These are phyloP conservation scores for Harpagifer antarcticus DNA, from an alignment of 2,797 vertebrate genomes.

Conservation along the genomic window DNA sequence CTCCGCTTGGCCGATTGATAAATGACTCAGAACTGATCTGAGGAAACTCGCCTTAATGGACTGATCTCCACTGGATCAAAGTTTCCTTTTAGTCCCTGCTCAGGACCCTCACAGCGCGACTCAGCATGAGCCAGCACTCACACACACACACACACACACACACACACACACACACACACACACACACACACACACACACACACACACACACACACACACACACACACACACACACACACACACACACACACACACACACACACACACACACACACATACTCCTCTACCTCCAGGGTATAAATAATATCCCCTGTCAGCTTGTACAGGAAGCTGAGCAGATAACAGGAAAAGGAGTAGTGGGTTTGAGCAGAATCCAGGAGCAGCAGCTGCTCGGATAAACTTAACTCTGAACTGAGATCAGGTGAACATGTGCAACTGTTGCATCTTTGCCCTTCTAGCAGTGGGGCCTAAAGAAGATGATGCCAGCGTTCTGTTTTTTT, in stretches of 20 bases:
- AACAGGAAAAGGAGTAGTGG: background rate
- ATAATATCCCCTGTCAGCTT: constrained; percentile 27
- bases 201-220: too few relatives aligned
- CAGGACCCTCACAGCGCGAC: constrained; percentile 35
- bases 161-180: too few relatives aligned
- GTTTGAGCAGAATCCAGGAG: constrained; percentile 14
- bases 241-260: too few relatives aligned
- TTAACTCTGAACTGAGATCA: background rate
- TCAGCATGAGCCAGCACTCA: constrained; percentile 18
- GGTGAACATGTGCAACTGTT: background rate
- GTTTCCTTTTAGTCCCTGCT: constrained; percentile 60
- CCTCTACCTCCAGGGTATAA: constrained; percentile 17
- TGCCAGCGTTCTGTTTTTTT: background rate
- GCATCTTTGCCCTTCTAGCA: background rate
- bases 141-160: too few relatives aligned
- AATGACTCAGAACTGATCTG: constrained; percentile 68
- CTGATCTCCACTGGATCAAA: constrained; percentile 61
- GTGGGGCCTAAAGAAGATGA: background rate
- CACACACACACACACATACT: too few relatives aligned
- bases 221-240: too few relatives aligned
- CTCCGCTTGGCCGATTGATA: constrained; percentile 56
- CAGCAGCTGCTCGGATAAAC: background rate
- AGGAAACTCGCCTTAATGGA: constrained; percentile 74
- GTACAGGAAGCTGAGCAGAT: constrained; percentile 16
- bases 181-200: too few relatives aligned